Evolutionary conservation across 2,113 vertebrate genomes (phyloP), one percentile per base, ranked within the genome.

Genomic region (Myocastor coypus): DNA sequence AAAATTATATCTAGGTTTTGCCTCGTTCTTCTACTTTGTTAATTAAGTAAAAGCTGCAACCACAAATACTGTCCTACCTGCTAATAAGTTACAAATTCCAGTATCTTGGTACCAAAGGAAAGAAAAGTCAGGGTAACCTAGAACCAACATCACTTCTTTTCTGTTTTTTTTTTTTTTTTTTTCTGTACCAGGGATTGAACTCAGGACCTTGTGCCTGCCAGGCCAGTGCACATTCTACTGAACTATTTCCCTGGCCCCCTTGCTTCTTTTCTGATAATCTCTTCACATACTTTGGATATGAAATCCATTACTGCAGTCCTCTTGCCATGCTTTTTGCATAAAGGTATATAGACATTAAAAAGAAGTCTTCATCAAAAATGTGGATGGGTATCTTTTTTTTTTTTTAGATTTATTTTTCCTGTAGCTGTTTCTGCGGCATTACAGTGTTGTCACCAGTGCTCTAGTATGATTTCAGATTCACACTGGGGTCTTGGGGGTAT

Each of bases 1-100:
- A 78, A 87, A 92, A 84, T 86, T 87, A 24, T 83, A 73, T 95
- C n/a, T 97, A 95, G 63, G 78, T 80, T 96, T 89, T 96, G 14
- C 11, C 87, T 92, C 40, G n/a, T 68, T 69, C n/a, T 94, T 68
- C 30, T 83, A 68, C 50, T 89, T 96, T 84, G 80, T 81, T 96
- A 87, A 84, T 64, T 96, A 84, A 92, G 84, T 92, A 95, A 96
- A 24, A 37, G 2, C 40, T 46, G 26, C 28, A 73, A 61, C 59
- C 92, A 96, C 59, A 50, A 78, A 66, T 96, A 88, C 42, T 2
- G 2, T 14, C 64, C 61, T 64, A 83, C 57, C 61, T 94, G 5
- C 90, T 83, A 87, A 61, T 83, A 42, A 89, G 0, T 78, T 20
- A 37, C 7, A 89, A 80, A 63, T 96, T 92, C 7, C 19, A 55